These are phyloP conservation scores for Thaumetopoea pityocampa DNA, from an alignment of 1,140 invertebrate genomes.

Conservation along the genomic window DNA sequence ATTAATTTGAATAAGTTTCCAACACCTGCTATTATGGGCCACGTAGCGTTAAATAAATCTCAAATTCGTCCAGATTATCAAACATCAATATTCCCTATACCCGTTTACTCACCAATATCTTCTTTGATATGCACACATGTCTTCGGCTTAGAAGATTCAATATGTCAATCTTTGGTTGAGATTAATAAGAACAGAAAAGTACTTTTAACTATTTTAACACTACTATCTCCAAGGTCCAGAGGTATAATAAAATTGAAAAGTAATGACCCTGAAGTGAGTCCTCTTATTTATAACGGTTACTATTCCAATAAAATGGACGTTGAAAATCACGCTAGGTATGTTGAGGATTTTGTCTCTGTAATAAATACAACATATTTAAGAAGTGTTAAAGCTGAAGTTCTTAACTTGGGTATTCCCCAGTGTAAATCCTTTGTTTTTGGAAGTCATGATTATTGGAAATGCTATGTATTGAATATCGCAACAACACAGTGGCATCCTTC, in stretches of 20 bases:
- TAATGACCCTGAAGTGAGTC: slow-evolving; percentile 88
- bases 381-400: slow-evolving; percentile 59
- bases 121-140: slow-evolving; percentile 81
- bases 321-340: slow-evolving; percentile 84
- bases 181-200: slow-evolving; percentile 82
- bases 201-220: slow-evolving; percentile 86
- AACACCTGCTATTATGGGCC: slow-evolving; percentile 82
- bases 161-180: slow-evolving; percentile 42
- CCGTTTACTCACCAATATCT: slow-evolving; percentile 73
- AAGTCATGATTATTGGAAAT: slow-evolving; percentile 81
- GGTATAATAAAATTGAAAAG: slow-evolving; percentile 86
- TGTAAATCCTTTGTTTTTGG: slow-evolving; percentile 78
- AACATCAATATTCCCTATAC: slow-evolving; percentile 30
- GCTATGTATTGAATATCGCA: slow-evolving; percentile 47
- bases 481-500: slow-evolving; percentile 55
- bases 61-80: slow-evolving; percentile 41
- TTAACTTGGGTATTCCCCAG: slow-evolving; percentile 54
- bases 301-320: slow-evolving; percentile 86
- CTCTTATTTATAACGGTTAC: slow-evolving; percentile 92
- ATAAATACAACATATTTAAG: slow-evolving; percentile 75
- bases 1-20: slow-evolving; percentile 84
- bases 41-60: slow-evolving; percentile 78
- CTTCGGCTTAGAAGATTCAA: slow-evolving; percentile 79
- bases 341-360: slow-evolving; percentile 78
- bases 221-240: slow-evolving; percentile 85